phyloP scores from a whole-genome alignment of 1,140 invertebrate genomes.

The Temnothorax nylanderi region DNA sequence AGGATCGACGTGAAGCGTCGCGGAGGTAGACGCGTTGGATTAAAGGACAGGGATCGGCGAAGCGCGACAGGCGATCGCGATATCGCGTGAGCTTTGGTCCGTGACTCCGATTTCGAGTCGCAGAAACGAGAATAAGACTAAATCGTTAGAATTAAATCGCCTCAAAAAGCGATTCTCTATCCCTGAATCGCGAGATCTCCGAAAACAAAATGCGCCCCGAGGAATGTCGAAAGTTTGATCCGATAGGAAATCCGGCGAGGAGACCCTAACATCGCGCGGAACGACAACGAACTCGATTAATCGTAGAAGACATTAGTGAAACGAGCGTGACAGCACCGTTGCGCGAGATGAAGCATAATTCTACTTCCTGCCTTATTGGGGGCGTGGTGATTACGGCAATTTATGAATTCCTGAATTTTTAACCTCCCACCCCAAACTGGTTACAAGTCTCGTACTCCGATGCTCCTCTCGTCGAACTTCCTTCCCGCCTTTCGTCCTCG shows the following conservation, averaged over 20 bases:
- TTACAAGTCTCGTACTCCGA: background rate
- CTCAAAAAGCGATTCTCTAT: no score
- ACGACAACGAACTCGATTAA: conserved; percentile 60
- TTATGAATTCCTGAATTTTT: conserved; percentile 56
- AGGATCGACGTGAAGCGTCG: conserved; percentile 27
- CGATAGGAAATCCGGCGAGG: background rate
- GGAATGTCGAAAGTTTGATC: conserved; percentile 33
- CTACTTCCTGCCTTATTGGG: conserved; percentile 48
- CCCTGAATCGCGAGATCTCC: background rate
- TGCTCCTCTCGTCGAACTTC: background rate
- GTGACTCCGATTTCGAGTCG: conserved; percentile 23
- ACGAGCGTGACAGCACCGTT: conserved; percentile 62
- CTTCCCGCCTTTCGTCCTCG: background rate
- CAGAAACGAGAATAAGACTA: background rate
- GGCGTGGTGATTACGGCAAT: conserved; percentile 58
- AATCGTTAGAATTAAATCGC: background rate
- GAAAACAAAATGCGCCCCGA: background rate
- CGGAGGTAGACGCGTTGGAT: conserved; percentile 38
- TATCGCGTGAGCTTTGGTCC: conserved; percentile 22
- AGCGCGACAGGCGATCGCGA: conserved; percentile 40
- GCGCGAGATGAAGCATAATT: conserved; percentile 63
- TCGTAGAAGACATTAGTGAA: conserved; percentile 66
- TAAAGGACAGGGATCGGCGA: conserved; percentile 44
- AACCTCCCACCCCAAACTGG: background rate
- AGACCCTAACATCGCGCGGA: conserved; percentile 8